A percentile compares a stretch with the other conserved stretches of the same genome.
These are phyloP conservation scores for Arothron firmamentum DNA, from an alignment of 2,113 vertebrate genomes.

Conservation along the genomic window DNA sequence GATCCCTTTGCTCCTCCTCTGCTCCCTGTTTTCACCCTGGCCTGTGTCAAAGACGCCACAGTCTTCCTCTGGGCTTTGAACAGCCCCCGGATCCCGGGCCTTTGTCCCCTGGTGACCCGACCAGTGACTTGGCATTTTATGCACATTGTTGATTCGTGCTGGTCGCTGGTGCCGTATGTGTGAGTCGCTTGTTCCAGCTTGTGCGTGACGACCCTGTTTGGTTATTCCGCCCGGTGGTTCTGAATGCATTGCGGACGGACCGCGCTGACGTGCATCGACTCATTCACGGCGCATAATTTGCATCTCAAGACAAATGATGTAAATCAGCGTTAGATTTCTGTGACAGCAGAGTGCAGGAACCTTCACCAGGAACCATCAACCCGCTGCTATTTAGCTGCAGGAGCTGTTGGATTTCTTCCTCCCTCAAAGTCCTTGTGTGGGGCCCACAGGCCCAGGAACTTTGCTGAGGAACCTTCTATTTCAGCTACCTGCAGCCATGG, in stretches of 20 bases:
- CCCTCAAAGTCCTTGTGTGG: no score
- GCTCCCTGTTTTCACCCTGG: constrained; percentile 36
- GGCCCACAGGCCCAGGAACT: no score
- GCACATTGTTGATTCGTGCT: constrained; percentile 44
- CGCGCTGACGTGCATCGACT: constrained; percentile 14
- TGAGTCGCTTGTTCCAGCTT: constrained; percentile 40
- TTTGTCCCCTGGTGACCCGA: constrained; percentile 42
- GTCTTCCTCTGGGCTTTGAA: constrained; percentile 53
- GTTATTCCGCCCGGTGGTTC: constrained; percentile 15
- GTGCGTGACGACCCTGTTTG: constrained; percentile 7
- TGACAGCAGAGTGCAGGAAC: no score
- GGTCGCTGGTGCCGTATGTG: constrained; percentile 37
- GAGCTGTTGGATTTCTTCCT: no score
- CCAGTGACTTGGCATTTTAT: constrained; percentile 54
- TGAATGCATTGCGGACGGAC: constrained; percentile 13
- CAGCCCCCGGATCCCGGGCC: constrained; percentile 43
- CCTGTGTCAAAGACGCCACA: constrained; percentile 56
- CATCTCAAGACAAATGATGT: background rate
- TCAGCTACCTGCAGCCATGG: no score
- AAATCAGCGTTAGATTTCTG: background rate
- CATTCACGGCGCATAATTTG: background rate
- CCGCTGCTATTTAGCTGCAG: no score
- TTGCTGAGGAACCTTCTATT: no score
- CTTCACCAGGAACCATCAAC: no score
- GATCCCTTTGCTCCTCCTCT: constrained; percentile 47